phyloP scores from a whole-genome alignment of 2,113 vertebrate species.

The Xenotilapia leptura region DNA sequence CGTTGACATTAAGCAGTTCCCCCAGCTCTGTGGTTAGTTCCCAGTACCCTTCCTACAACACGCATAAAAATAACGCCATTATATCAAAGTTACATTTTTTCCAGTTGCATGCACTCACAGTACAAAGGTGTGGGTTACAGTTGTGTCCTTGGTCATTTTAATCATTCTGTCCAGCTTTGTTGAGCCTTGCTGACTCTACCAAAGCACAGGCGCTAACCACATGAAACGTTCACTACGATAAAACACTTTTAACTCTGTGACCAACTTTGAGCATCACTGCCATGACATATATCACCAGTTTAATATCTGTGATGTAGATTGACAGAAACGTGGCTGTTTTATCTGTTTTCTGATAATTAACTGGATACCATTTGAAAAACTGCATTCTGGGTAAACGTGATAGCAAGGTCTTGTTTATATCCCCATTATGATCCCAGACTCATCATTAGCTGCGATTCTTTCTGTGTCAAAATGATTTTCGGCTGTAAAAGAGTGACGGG shows the following conservation, averaged over 20 bases:
- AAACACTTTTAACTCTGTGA: not conserved
- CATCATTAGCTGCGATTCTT: not conserved
- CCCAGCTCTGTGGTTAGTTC: conserved; percentile 71
- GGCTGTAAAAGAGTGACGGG: not conserved
- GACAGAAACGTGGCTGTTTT: not conserved
- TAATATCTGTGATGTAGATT: not conserved
- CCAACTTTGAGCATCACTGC: not conserved
- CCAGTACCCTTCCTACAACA: conserved; percentile 81
- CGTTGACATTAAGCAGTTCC: conserved; percentile 60
- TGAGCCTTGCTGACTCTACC: not conserved
- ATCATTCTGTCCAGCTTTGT: not conserved
- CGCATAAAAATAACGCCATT: not conserved
- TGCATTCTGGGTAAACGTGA: not conserved
- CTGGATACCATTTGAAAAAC: not conserved
- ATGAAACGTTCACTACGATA: not conserved
- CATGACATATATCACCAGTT: not conserved
- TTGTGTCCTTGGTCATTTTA: not conserved
- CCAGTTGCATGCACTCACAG: not conserved
- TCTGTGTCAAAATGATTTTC: not conserved
- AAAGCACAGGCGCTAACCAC: not conserved
- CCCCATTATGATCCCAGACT: not conserved
- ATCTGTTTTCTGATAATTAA: not conserved
- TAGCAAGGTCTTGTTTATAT: not conserved
- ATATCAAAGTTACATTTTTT: not conserved
- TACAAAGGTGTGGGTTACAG: not conserved